These are phyloP conservation scores for Vanessa atalanta DNA, from an alignment of 1,140 invertebrate species.

Conservation along the genomic window DNA sequence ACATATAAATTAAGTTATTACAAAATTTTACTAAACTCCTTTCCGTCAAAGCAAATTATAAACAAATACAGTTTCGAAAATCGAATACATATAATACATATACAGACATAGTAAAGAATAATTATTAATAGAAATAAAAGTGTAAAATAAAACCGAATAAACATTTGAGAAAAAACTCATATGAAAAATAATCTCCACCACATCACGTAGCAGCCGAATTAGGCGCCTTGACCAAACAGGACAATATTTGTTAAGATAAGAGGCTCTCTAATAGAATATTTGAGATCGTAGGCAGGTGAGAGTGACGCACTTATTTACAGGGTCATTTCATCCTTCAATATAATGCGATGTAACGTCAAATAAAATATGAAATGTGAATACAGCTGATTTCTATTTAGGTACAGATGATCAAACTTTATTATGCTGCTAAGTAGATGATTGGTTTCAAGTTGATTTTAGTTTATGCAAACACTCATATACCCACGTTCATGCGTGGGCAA, in stretches of 20 bases:
- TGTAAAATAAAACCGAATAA: neutral
- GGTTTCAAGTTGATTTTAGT: too few species aligned
- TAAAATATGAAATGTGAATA: conserved; percentile 10
- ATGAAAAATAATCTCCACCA: conserved; percentile 26
- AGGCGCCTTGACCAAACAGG: conserved; percentile 53
- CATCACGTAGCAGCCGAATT: conserved; percentile 64
- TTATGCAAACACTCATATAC: too few species aligned
- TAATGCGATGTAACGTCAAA: conserved; percentile 14
- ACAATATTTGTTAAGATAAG: conserved; percentile 64
- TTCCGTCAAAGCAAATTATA: too few species aligned
- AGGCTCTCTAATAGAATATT: conserved; percentile 50
- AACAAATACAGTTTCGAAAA: too few species aligned
- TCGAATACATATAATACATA: too few species aligned
- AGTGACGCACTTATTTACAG: conserved; percentile 43
- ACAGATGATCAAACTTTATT: neutral
- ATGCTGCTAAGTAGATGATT: neutral
- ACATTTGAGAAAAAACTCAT: conserved; percentile 1
- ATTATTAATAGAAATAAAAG: neutral
- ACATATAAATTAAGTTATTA: too few species aligned
- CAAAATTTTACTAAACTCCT: too few species aligned
- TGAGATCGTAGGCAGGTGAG: conserved; percentile 47
- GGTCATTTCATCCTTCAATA: conserved; percentile 23
- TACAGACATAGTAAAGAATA: too few species aligned
- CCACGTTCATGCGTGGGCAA: too few species aligned
- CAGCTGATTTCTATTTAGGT: neutral